Base-by-base conservation (phyloP, 64 coral and sea anemone genomes). In the Montipora cactus region DNA sequence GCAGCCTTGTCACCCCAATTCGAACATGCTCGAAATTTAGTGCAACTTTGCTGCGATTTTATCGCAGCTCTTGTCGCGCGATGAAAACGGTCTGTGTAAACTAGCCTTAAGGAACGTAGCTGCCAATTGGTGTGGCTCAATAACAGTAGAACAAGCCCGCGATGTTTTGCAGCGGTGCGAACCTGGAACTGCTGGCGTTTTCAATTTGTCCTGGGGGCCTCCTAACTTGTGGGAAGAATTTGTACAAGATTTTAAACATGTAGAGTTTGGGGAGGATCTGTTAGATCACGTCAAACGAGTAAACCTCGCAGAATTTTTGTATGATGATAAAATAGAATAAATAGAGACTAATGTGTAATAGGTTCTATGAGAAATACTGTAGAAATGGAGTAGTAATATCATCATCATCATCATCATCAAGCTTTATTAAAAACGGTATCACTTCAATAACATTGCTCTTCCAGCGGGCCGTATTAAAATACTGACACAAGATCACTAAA, bases 161-260 rank as follows among this genome's bases (percentile, higher is more conserved):
- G 68, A 72, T 72, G 68, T 72, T 72, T 72, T 72, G 68, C 68
- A 72, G 68, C 14, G 23, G 13, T 72, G 12, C 11, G 16, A 72
- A 19, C 16, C 16, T 8, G 37, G 37, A 37, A 37, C 37, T 37
- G 1, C 68, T 72, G 68, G 68, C 68, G n/a, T 72, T 72, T 72
- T 72, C 68, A 72, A 13, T 72, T 72, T 72, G 4, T 72, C 9
- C 16, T 72, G 68, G 68, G 68, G 68, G 68, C 68, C 68, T 72
- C 68, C n/a, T 72, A 72, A 72, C 68, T 72, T 19, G 68, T 72
- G 68, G 68, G 68, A 72, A 72, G 13, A 72, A 72, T 72, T 72
- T 72, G 68, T 72, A 72, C 68, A 72, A 72, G 68, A 72, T 72
- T 72, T 72, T 72, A 72, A 72, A 72, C 68, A 72, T 72, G 68